These are phyloP conservation scores for Rhyacichthys aspro DNA, from an alignment of 2,797 vertebrate genomes.

Conservation along the genomic window DNA sequence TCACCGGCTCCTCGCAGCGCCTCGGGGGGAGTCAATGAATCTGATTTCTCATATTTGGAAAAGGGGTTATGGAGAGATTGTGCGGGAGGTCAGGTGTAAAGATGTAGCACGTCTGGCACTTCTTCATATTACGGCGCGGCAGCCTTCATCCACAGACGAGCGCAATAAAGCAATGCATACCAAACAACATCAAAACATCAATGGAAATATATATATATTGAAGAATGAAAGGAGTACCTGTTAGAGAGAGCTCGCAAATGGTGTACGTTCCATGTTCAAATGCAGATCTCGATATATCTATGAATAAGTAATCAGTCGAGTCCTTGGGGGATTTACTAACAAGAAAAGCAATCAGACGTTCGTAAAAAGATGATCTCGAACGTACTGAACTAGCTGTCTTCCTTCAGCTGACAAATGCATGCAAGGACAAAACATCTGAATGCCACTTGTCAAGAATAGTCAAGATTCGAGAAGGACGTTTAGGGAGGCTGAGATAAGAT, in stretches of 20 bases:
- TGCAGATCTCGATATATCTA: constrained; percentile 54
- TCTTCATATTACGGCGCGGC: constrained; percentile 1
- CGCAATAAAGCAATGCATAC: neutral
- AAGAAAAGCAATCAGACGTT: constrained; percentile 65
- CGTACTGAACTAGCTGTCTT: constrained; percentile 11
- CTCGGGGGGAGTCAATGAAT: constrained; percentile 55
- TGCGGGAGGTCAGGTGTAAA: constrained; percentile 49
- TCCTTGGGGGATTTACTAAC: constrained; percentile 58
- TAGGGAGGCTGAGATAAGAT: constrained; percentile 18
- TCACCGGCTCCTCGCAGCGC: constrained; percentile 43
- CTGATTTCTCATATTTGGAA: constrained; percentile 52
- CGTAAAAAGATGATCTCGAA: constrained; percentile 41
- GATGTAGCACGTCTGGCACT: constrained; percentile 27
- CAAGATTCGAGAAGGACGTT: constrained; percentile 20
- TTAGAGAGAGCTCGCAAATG: constrained; percentile 42
- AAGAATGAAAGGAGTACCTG: constrained; percentile 16
- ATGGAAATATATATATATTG: constrained; percentile 22
- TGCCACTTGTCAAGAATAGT: constrained; percentile 6
- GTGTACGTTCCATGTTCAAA: constrained; percentile 52
- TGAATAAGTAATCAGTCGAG: constrained; percentile 66
- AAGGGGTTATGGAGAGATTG: constrained; percentile 34
- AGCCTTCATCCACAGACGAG: neutral
- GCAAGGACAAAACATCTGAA: constrained; percentile 31
- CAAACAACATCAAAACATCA: constrained; percentile 13
- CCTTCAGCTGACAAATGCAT: constrained; percentile 37